Conservation (phyloP, 2,797 vertebrate species). For the Galaxias olidus region DNA sequence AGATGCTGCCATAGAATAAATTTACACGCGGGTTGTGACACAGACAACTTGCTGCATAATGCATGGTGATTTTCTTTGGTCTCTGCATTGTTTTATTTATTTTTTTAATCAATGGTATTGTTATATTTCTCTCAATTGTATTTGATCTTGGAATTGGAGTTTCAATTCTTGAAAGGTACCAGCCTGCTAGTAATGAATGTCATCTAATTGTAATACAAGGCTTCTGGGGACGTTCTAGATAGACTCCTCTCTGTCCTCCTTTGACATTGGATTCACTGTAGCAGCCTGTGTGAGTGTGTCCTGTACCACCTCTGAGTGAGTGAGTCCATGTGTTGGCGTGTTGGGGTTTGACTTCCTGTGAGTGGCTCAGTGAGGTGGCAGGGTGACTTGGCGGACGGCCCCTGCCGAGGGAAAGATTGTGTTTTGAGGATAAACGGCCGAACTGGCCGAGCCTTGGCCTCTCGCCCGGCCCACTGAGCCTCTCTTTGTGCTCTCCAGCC, state of each 20-base stretch:
- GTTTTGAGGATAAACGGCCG: conserved; percentile 58
- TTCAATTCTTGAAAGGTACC: conserved; percentile 19
- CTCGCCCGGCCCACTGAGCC: conserved; percentile 67
- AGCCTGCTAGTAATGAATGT: conserved; percentile 9
- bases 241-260: not conserved
- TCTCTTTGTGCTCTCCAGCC: conserved; percentile 57
- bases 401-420: conserved; percentile 58
- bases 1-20: too few relatives aligned
- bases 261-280: not conserved
- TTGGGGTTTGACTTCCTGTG: not conserved
- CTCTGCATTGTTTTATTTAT: too few relatives aligned
- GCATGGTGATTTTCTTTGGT: too few relatives aligned
- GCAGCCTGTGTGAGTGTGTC: not conserved
- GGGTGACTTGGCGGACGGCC: conserved; percentile 41
- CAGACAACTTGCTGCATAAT: too few relatives aligned
- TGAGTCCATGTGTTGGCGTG: conserved; percentile 5
- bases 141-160: conserved; percentile 8
- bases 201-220: not conserved
- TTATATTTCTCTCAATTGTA: not conserved
- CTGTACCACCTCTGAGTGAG: not conserved
- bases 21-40: too few relatives aligned
- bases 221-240: conserved; percentile 6
- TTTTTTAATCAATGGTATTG: conserved; percentile 4
- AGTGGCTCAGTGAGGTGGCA: conserved; percentile 48
- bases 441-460: conserved; percentile 55